Conservation (phyloP, 1,140 invertebrate genomes). For the Drosophila azteca region DNA sequence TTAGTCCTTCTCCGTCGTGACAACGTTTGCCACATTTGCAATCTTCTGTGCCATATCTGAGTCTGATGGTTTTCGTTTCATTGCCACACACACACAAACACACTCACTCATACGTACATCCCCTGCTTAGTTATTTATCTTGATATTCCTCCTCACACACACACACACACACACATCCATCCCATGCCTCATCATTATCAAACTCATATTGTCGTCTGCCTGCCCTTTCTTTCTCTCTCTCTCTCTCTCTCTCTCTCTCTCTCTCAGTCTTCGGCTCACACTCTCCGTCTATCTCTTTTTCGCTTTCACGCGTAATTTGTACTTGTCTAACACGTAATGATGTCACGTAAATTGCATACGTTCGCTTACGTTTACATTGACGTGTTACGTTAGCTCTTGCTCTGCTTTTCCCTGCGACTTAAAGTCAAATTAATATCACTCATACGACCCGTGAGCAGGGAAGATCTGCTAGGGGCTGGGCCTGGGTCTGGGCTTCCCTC, state of each 20-base stretch:
- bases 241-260: not conserved
- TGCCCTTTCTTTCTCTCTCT: conserved; percentile 20
- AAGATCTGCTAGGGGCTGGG: conserved; percentile 12
- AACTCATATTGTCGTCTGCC: conserved; percentile 77
- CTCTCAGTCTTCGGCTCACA: no score
- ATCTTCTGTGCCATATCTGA: conserved; percentile 64
- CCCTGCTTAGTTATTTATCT: conserved; percentile 70
- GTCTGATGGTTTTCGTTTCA: conserved; percentile 78
- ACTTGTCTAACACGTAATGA: conserved; percentile 82
- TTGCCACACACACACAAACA: conserved; percentile 47
- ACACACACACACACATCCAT: conserved; percentile 34
- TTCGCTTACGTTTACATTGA: conserved; percentile 71
- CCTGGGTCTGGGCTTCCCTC: not conserved
- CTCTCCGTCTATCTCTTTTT: conserved; percentile 12
- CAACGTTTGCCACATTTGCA: conserved; percentile 69
- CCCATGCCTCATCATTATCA: conserved; percentile 80
- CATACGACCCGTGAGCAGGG: conserved; percentile 57
- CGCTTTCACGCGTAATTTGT: conserved; percentile 69
- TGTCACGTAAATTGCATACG: conserved; percentile 83
- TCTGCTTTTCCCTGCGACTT: conserved; percentile 48
- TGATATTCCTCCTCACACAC: conserved; percentile 55
- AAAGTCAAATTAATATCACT: conserved; percentile 82
- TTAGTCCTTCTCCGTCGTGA: conserved; percentile 16
- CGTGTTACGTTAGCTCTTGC: conserved; percentile 65
- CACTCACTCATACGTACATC: conserved; percentile 8